Evolutionary conservation across 2,797 vertebrate species (phyloP).

Genomic region (Poecilia velifera): DNA sequence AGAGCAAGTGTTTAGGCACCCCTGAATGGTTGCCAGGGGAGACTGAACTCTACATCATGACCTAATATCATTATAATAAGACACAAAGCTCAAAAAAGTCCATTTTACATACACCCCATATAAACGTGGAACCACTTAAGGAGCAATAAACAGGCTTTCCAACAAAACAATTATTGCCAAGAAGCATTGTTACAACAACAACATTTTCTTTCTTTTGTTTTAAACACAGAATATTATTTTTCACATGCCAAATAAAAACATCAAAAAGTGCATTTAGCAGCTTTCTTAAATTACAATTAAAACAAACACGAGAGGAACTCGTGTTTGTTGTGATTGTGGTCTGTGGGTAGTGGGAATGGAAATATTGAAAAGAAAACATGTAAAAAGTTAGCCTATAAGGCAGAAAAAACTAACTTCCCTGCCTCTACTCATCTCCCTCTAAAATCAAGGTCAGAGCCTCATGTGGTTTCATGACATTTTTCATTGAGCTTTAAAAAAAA

Average conservation of each 20-base stretch:
- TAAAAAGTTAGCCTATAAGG: conserved; percentile 43
- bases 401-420: conserved; percentile 56
- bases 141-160: background rate
- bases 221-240: background rate
- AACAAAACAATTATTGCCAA: background rate
- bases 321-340: conserved; percentile 19
- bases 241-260: background rate
- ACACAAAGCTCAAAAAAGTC: too few species aligned
- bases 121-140: background rate
- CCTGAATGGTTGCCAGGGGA: too few species aligned
- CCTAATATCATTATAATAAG: too few species aligned
- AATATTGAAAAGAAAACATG: conserved; percentile 59
- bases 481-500: conserved; percentile 47
- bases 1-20: too few species aligned
- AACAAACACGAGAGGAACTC: conserved; percentile 20
- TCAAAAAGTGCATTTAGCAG: conserved; percentile 4
- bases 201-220: background rate
- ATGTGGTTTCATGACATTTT: conserved; percentile 49
- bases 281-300: background rate
- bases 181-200: background rate
- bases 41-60: too few species aligned
- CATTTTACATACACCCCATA: too few species aligned
- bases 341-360: conserved; percentile 63
- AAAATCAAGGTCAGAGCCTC: conserved; percentile 58
- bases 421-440: conserved; percentile 54